phyloP scores from a whole-genome alignment of 2,797 vertebrate species.

The Cyclura pinguis region DNA sequence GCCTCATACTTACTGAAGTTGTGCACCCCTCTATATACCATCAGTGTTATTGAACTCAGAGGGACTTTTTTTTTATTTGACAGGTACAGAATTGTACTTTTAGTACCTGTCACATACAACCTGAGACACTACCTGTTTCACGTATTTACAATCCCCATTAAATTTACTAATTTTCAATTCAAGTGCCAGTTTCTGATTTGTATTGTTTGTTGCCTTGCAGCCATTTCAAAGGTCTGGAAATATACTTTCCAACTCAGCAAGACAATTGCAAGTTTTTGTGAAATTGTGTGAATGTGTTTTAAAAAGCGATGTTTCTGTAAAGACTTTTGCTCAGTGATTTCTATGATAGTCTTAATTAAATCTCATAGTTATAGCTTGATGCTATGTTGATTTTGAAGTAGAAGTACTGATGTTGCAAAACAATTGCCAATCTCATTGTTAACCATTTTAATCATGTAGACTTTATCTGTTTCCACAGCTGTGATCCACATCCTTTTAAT shows the following conservation, averaged over 20 bases:
- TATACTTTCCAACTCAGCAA: background rate
- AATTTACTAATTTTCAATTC: background rate
- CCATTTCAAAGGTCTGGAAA: background rate
- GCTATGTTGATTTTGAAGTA: conserved; percentile 22
- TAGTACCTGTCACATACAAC: background rate
- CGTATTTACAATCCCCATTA: background rate
- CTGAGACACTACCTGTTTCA: background rate
- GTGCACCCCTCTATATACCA: background rate
- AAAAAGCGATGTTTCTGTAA: background rate
- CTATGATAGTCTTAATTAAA: conserved; percentile 8
- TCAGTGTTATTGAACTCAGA: background rate
- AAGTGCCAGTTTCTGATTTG: background rate
- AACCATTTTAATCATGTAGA: conserved; percentile 41
- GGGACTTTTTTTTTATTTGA: background rate
- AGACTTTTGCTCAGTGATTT: background rate
- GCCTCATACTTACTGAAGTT: background rate
- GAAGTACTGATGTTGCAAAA: conserved; percentile 12
- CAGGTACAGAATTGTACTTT: background rate
- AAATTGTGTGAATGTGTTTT: background rate
- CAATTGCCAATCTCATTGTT: conserved; percentile 17
- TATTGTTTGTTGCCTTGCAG: background rate
- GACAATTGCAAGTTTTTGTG: background rate
- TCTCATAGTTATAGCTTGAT: background rate
- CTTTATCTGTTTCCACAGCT: conserved; percentile 56
- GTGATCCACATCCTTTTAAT: conserved; percentile 45